Evolutionary conservation across 2,888 invertebrate genomes (phyloP), one percentile per base, ranked within the genome.

Genomic region (Lasioglossum lativentre): DNA sequence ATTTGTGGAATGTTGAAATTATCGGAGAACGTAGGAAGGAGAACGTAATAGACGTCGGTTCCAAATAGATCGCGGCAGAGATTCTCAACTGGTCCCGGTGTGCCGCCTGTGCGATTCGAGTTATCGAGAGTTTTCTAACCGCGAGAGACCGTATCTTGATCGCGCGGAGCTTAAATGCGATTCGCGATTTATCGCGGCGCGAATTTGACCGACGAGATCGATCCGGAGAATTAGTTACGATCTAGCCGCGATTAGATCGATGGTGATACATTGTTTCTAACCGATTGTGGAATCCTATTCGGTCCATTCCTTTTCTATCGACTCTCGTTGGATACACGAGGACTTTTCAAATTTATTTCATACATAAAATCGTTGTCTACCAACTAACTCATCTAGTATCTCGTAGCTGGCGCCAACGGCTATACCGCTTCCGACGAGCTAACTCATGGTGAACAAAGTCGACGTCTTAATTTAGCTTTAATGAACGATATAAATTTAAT

Each of bases 1-100:
- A 91, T 89, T 88, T 88, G 88, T 83, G 91, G 90, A 91, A 91
- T 90, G 91, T 81, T 88, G 90, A 86, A 88, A 87, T 89, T 90
- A 91, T 91, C 91, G 70, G 75, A 72, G 73, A 78, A 88, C 86
- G 88, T 83, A 83, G 85, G 82, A 83, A 70, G 83, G 80, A 10
- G 82, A 82, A 72, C 81, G 81, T 83, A 80, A 84, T 80, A 77
- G 79, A 80, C 82, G 85, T 78, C 76, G n/a, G 72, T 82, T 75
- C 72, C 75, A 75, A 87, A 82, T 86, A 83, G 86, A 87, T 82
- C 83, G 78, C 47, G 59, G 2, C 86, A 79, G 83, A 80, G 86
- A 81, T 80, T 80, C 87, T 83, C 87, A 78, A 87, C 86, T 73
- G 80, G 83, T 80, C 47, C 16, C 12, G 6, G 16, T 14, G 68